Percentiles rank a stretch among this genome's conserved stretches.
phyloP scores from a whole-genome alignment of 1,140 invertebrate species.

The Micrasema minimum region DNA sequence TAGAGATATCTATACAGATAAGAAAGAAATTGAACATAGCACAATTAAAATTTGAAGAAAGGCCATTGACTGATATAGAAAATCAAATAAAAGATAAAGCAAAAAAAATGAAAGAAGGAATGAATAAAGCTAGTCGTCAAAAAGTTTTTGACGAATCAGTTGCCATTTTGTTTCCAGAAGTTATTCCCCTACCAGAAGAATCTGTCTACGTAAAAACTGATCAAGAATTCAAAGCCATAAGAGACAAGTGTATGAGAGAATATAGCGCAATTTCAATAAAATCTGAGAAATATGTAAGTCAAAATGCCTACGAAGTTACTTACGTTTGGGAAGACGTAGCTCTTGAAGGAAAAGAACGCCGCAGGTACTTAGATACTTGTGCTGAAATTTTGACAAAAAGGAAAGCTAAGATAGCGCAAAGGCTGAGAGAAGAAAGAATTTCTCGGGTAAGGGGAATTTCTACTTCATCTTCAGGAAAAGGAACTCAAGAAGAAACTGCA shows the following conservation, averaged over 20 bases:
- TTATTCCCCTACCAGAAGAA: conserved; percentile 59
- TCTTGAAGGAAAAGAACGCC: conserved; percentile 60
- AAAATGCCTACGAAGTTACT: conserved; percentile 57
- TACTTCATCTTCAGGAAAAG: no score
- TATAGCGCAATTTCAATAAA: conserved; percentile 56
- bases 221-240: conserved; percentile 57
- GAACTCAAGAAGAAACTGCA: no score
- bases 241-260: conserved; percentile 58
- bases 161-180: conserved; percentile 64
- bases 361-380: conserved; percentile 58
- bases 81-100: conserved; percentile 61
- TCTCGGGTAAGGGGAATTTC: no score
- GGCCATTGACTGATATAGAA: conserved; percentile 63
- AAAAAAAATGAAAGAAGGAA: conserved; percentile 63
- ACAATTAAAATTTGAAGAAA: conserved; percentile 62
- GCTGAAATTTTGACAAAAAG: conserved; percentile 36
- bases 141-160: conserved; percentile 65
- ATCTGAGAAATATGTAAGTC: conserved; percentile 56
- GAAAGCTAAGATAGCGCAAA: conserved; percentile 5
- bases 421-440: not conserved
- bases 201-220: conserved; percentile 57
- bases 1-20: conserved; percentile 63
- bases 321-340: conserved; percentile 63
- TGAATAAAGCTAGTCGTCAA: conserved; percentile 65
- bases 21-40: conserved; percentile 64